These are phyloP conservation scores for Bradypodion ventrale DNA, from an alignment of 2,797 vertebrate species.

Conservation along the genomic window DNA sequence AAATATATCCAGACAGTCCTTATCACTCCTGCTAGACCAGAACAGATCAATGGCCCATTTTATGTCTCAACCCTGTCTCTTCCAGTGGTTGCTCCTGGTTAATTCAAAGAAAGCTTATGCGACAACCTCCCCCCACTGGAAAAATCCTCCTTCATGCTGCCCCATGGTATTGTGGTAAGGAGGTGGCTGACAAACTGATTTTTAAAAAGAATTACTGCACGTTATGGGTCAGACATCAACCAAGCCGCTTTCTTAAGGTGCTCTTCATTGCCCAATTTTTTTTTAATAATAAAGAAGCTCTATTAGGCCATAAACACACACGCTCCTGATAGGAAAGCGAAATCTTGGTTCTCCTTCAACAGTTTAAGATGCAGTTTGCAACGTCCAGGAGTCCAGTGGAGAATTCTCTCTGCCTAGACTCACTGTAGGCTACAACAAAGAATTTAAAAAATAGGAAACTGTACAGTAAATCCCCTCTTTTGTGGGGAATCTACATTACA, in stretches of 20 bases:
- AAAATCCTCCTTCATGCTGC: background rate
- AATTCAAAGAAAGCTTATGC: constrained; percentile 46
- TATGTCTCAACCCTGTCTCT: background rate
- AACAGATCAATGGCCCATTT: constrained; percentile 39
- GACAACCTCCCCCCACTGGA: constrained; percentile 37
- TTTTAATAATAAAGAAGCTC: background rate
- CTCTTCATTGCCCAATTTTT: background rate
- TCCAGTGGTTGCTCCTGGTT: background rate
- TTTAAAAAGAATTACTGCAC: constrained; percentile 2
- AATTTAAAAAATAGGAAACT: too few species aligned
- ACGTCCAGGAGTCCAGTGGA: background rate
- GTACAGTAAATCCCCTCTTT: too few species aligned
- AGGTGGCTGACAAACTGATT: constrained; percentile 15
- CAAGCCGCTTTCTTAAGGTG: background rate
- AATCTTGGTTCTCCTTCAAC: background rate
- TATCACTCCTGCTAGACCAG: constrained; percentile 50
- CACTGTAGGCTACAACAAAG: too few species aligned
- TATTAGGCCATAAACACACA: background rate
- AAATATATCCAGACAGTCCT: constrained; percentile 49
- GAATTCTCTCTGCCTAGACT: too few species aligned
- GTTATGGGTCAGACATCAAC: background rate
- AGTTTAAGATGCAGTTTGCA: background rate
- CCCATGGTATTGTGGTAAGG: constrained; percentile 33
- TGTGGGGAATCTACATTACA: too few species aligned
- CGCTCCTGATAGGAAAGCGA: background rate